Evolutionary conservation across 2,888 invertebrate genomes (phyloP), one percentile per base, ranked within the genome.

Genomic region (Dicyrtomina minuta): DNA sequence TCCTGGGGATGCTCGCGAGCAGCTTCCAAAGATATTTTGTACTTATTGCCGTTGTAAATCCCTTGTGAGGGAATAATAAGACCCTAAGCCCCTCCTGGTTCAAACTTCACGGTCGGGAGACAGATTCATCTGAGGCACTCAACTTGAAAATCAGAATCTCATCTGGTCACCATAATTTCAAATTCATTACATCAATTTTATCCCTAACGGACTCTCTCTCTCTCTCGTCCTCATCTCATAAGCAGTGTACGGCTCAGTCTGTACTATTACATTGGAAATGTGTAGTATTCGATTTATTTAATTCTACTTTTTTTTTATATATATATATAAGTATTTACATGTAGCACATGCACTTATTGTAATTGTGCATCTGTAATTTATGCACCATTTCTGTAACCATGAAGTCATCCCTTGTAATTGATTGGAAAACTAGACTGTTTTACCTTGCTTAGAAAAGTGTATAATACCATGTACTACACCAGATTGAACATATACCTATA

Each of bases 61-160:
- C 65, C 55, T 56, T 65, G 64, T 64, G 39, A 64, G 53, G 53
- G 53, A 55, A 65, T 65, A 65, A 65, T 64, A 61, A 60, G 68
- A 61, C n/a, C 33, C 51, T 49, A 51, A 24, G 61, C 68, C 62
- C 68, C 68, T 68, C 61, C 62, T 53, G 55, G 62, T 68, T 62
- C 61, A 61, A 60, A 60, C 62, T 62, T 68, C 56, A 68, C 68
- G 62, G 68, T 67, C 64, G 69, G 43, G 24, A 49, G 69, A 70
- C 66, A 72, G 69, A 74, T 71, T 75, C 73, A 75, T 72, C 56
- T 71, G 65, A 71, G 59, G 70, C 73, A 74, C 56, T 74, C 72
- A 71, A 60, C 73, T 74, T 68, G 73, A 75, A 75, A 75, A 75
- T 75, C 73, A 75, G 58, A 73, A 70, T 70, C 70, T 74, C 71